These are phyloP conservation scores for Lepisosteus oculatus DNA, from an alignment of 2,113 vertebrate species.

Conservation along the genomic window DNA sequence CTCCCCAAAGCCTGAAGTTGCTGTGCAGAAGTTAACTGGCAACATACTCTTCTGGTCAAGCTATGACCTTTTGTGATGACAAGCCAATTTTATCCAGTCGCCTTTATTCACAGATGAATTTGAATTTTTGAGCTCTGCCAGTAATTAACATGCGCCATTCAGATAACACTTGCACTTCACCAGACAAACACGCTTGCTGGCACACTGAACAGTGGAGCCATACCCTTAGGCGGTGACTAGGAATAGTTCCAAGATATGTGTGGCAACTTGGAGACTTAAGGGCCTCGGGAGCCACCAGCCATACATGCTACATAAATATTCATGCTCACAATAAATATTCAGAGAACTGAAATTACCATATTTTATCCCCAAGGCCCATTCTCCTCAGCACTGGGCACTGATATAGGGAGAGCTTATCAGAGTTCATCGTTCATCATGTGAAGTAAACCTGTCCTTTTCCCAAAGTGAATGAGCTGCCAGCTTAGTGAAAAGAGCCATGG, in stretches of 20 bases:
- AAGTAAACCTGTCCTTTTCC: no score
- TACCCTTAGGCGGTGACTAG: neutral
- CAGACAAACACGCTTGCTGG: conserved; percentile 2
- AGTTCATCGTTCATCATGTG: no score
- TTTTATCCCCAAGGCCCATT: no score
- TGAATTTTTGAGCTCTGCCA: neutral
- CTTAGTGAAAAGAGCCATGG: no score
- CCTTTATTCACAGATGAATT: neutral
- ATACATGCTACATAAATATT: no score
- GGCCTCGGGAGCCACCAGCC: no score
- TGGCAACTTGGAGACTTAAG: no score
- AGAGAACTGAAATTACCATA: no score
- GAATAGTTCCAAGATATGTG: neutral
- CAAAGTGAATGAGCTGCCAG: no score
- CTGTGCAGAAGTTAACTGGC: conserved; percentile 33
- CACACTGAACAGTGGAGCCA: conserved; percentile 16
- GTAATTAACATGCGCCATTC: conserved; percentile 11
- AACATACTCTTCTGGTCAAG: conserved; percentile 29
- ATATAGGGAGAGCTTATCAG: no score
- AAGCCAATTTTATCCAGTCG: conserved; percentile 31
- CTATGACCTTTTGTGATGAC: conserved; percentile 40
- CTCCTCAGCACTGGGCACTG: no score
- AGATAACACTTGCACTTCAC: conserved; percentile 5
- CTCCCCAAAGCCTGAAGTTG: conserved; percentile 39
- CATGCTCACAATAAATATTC: no score